Percentiles rank a stretch among this genome's conserved stretches.
Conservation (phyloP, 1,140 invertebrate genomes). For the Diachasmimorpha longicaudata region DNA sequence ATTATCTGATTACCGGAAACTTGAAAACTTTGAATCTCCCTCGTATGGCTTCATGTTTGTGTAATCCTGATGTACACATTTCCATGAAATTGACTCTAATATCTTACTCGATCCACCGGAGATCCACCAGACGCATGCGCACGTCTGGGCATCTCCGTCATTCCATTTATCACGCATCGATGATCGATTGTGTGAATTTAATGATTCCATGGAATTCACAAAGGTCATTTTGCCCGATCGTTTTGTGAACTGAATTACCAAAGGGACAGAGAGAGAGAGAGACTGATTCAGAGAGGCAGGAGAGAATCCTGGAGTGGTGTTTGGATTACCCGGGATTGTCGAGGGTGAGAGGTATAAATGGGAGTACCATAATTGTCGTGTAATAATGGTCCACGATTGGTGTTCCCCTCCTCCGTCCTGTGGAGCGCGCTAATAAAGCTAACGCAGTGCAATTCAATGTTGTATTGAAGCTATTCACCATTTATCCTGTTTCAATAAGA, state of each 20-base stretch:
- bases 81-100: not conserved
- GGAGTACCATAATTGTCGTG: not conserved
- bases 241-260: not conserved
- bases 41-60: not conserved
- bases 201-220: not conserved
- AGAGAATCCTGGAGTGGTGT: not conserved
- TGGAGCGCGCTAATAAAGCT: slow-evolving; percentile 22
- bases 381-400: slow-evolving; percentile 3
- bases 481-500: not conserved
- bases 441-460: not conserved
- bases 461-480: slow-evolving; percentile 10
- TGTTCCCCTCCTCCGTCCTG: not conserved
- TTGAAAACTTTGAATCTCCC: not conserved
- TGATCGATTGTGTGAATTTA: not conserved
- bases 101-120: not conserved
- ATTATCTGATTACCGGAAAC: not conserved
- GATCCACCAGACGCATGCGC: not conserved
- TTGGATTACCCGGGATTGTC: not conserved
- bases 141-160: not conserved
- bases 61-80: not conserved
- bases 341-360: slow-evolving; percentile 1
- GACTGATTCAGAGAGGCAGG: no score
- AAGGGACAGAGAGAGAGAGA: not conserved
- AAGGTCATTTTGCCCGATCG: not conserved
- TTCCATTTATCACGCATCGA: not conserved